Evolutionary conservation across 2,797 vertebrate species (phyloP).

Genomic region (Euphonia xanthogaster): DNA sequence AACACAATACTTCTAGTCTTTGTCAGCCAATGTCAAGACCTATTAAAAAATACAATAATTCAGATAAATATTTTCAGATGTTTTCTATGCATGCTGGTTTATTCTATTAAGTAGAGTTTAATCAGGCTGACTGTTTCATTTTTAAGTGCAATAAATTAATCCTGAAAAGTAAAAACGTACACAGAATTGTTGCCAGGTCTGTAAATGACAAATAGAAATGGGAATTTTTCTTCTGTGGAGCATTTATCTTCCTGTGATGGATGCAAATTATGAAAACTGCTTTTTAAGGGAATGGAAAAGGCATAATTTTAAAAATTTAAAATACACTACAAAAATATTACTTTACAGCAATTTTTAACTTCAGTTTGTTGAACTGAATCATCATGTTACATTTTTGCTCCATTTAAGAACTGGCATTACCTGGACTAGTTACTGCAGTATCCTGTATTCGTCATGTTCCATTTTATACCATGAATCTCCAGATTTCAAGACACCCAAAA

Average conservation of each 20-base stretch:
- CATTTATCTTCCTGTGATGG: neutral
- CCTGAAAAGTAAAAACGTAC: neutral
- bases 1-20: neutral
- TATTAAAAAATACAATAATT: neutral
- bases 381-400: neutral
- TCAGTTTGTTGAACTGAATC: neutral
- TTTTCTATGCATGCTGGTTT: neutral
- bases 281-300: neutral
- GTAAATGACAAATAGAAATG: neutral
- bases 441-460: neutral
- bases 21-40: neutral
- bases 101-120: neutral
- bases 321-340: neutral
- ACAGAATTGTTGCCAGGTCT: neutral
- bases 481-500: neutral
- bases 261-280: neutral
- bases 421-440: neutral
- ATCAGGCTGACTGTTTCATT: neutral
- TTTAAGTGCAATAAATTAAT: conserved; percentile 14
- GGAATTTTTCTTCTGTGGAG: neutral
- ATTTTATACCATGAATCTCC: neutral
- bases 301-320: neutral
- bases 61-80: conserved; percentile 29
- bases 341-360: neutral
- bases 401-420: neutral